Evolutionary conservation across 2,113 vertebrate species (phyloP).

Genomic region (Scalopus aquaticus): DNA sequence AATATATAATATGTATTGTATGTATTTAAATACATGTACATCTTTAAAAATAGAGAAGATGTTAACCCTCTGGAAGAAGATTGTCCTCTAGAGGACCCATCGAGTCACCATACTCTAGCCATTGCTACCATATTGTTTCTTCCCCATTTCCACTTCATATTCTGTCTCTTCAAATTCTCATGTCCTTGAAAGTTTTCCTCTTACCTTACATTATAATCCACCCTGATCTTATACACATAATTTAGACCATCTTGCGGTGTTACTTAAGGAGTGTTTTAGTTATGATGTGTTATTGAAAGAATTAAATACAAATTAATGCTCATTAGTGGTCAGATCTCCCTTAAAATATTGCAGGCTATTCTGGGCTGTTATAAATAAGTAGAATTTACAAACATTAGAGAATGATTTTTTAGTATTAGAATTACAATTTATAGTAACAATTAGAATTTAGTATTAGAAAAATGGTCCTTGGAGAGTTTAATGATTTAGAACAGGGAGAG

Average conservation of each 20-base stretch:
- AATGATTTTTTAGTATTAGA: background rate
- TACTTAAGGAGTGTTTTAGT: background rate
- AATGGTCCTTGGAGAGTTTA: background rate
- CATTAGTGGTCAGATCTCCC: background rate
- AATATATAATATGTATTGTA: background rate
- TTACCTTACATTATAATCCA: background rate
- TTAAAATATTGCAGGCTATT: background rate
- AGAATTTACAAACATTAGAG: background rate
- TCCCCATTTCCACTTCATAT: no score
- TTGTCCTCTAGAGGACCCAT: background rate
- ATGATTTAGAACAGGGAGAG: background rate
- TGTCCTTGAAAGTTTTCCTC: background rate
- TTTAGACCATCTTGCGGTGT: background rate
- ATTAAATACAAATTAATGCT: background rate
- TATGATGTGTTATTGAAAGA: background rate
- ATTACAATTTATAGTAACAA: background rate
- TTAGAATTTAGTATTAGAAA: background rate
- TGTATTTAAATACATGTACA: background rate
- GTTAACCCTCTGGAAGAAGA: background rate
- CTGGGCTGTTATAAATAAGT: background rate
- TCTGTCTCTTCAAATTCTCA: background rate
- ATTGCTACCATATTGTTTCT: background rate
- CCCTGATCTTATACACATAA: background rate
- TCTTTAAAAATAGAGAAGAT: background rate
- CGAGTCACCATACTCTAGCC: background rate